Conservation (phyloP, 2,797 vertebrate genomes). For the Amblyopsis hoosieri region DNA sequence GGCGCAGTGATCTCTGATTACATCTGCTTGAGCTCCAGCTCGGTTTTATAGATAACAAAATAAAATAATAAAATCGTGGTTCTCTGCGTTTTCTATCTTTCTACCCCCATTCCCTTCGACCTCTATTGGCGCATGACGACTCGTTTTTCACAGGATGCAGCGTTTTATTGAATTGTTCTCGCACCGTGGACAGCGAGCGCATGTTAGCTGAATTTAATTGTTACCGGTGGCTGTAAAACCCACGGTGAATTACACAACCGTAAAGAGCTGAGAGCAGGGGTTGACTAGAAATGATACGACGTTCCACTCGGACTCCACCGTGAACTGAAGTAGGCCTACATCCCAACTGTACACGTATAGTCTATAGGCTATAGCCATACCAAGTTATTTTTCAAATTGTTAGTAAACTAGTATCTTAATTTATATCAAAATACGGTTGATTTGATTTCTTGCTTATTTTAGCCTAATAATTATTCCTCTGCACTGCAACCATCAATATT, state of each 20-base stretch:
- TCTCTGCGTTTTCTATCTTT: constrained; percentile 37
- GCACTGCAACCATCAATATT: no score
- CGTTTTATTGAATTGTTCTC: constrained; percentile 72
- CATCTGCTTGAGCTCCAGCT: neutral
- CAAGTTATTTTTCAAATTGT: no score
- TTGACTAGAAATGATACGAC: neutral
- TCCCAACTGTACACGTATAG: no score
- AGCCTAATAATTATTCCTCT: no score
- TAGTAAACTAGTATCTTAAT: no score
- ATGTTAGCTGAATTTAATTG: constrained; percentile 74
- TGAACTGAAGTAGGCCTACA: neutral
- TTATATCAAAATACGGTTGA: no score
- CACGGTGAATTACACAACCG: constrained; percentile 66
- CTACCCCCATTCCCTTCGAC: constrained; percentile 21
- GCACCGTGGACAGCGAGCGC: constrained; percentile 60
- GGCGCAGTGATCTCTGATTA: neutral
- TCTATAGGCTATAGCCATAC: no score
- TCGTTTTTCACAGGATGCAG: constrained; percentile 70
- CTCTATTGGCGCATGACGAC: constrained; percentile 33
- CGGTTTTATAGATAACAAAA: constrained; percentile 63
- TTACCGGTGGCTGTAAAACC: constrained; percentile 70
- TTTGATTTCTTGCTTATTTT: no score
- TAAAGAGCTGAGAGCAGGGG: constrained; percentile 47
- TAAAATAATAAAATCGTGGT: constrained; percentile 60
- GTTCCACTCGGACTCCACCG: no score